phyloP scores from a whole-genome alignment of 2,113 vertebrate species.

The Origma solitaria region DNA sequence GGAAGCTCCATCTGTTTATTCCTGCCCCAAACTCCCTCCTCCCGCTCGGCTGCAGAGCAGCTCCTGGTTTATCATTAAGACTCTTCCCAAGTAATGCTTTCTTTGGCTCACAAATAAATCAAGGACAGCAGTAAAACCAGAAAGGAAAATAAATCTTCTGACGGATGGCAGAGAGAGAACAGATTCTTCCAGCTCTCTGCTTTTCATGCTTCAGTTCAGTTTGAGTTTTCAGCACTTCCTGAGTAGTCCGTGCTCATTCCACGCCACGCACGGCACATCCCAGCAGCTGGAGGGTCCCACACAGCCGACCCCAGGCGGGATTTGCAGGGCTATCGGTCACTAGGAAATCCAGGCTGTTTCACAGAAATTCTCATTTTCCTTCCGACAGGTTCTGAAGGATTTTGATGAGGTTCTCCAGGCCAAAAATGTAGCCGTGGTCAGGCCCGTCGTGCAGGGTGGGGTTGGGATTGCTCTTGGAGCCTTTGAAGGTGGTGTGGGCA shows the following conservation, averaged over 20 bases:
- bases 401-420: conserved; percentile 76
- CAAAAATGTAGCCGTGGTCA: conserved; percentile 77
- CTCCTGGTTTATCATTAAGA: not conserved
- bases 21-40: not conserved
- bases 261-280: not conserved
- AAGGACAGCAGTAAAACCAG: not conserved
- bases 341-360: not conserved
- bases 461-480: conserved; percentile 53
- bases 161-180: not conserved
- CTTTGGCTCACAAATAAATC: conserved; percentile 17
- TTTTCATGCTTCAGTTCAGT: not conserved
- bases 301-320: not conserved
- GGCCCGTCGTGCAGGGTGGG: conserved; percentile 61
- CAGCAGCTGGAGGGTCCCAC: not conserved
- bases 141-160: conserved; percentile 26
- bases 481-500: conserved; percentile 74
- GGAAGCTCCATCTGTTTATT: not conserved
- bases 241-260: not conserved
- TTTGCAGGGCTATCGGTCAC: not conserved
- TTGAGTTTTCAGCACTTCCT: not conserved
- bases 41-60: not conserved
- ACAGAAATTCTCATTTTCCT: conserved; percentile 42
- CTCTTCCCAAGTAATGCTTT: conserved; percentile 37
- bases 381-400: conserved; percentile 69
- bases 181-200: not conserved